Base-by-base conservation (phyloP, 2,888 invertebrate species). In the Argynnis bischoffii region DNA sequence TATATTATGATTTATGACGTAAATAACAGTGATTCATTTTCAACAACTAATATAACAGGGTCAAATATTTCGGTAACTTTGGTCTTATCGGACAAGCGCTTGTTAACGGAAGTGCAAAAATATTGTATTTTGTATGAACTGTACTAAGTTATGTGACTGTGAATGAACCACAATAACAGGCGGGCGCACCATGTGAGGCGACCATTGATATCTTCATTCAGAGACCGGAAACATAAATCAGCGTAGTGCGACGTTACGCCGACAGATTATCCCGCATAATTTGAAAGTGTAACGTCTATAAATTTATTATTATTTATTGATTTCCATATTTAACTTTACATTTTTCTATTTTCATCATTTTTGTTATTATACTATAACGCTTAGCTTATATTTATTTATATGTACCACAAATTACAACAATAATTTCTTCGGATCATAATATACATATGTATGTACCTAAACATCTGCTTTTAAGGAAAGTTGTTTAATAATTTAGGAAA, bases 221-320 rank as follows among this genome's bases (percentile, higher is more conserved):
- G 75, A 75, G 75, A 82, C 82, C 87, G 91, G 90, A 90, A 84
- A 84, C 85, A 88, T 90, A 89, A 90, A 90, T 89, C 88, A 88
- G 81, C 83, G 83, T 79, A 77, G 79, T 81, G 81, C 81, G 81
- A 51, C 84, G 79, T 75, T 78, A 76, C 78, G 75, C 63, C 77
- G 74, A 74, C 75, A 77, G 79, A 79, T 76, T 77, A 76, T 77
- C 76, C 76, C 74, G 75, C 79, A 76, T 77, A 64, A 64, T 67
- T 63, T 35, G 47, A 64, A 65, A 63, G 18, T 61, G 61, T 54
- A 67, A 64, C 56, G 59, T 55, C 60, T 56, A 63, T 47, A 16
- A 61, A 21, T 64, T 59, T 60, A 51, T 46, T 55, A 47, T 41
- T 41, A 41, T 41, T 41, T 11, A 2, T 41, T 41, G 8, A 41